Base-by-base conservation (phyloP, 2,888 invertebrate genomes). In the Latrodectus hesperus region DNA sequence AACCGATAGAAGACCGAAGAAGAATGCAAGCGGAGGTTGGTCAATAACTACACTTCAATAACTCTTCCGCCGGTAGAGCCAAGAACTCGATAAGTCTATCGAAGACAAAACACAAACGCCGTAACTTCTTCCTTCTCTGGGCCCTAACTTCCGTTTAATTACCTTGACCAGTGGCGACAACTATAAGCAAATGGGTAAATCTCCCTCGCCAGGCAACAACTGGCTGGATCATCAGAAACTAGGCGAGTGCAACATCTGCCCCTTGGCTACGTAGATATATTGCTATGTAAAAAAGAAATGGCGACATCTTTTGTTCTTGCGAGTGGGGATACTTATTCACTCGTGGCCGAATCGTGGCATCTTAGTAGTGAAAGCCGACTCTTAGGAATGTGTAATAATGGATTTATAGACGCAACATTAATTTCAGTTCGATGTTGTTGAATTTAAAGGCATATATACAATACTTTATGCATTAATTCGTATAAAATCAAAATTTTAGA, bases 41-140 rank as follows among this genome's bases (percentile, higher is more conserved):
- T 86, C 86, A 86, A 86, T 86, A 86, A 86, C 81, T 86, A 86
- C 86, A 86, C 81, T 86, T 81, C 86, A 86, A 86, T 86, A 86
- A 86, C 86, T 84, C 81, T 52, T 16, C 53, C 53, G 17, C 16
- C 65, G 16, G 55, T 26, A 17, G 22, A 14, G 52, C 16, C 70
- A 68, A 68, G 22, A 49, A 74, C 53, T 75, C 75, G 75, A 75
- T 75, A 82, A 82, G 82, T 82, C 75, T 55, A 75, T 75, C 82
- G 82, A 75, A 86, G 86, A 80, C 74, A 85, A 80, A 86, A 86
- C 86, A 79, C 70, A 70, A 67, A 51, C 26, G 52, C 8, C 12
- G 53, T 73, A 51, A 49, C 67, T 70, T 65, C 70, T 53, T 65
- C 26, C 26, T 38, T 17, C 22, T 17, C 26, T 11, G 22, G 22